Evolutionary conservation across 2,113 vertebrate species (phyloP), one percentile per base, ranked within the genome.

Genomic region (Megalops atlanticus): DNA sequence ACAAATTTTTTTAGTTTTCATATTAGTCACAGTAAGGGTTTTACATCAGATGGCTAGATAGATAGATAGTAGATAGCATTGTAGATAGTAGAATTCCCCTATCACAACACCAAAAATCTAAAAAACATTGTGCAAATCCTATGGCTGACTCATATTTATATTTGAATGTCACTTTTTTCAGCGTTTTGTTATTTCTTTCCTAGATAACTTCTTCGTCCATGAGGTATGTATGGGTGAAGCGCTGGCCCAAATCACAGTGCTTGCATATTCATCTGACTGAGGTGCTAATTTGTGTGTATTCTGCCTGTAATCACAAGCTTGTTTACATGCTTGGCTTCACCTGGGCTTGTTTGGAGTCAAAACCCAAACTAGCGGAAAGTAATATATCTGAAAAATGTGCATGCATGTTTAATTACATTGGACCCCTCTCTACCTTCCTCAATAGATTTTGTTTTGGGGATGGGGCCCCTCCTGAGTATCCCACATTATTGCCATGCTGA

Each of bases 381-480:
- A 93, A 96, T 95, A 90, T 92, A 95, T 95, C 92, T 94, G 95
- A 95, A 94, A 96, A 95, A 95, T 91, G 95, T 90, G 93, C 95
- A 97, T 97, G 95, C 96, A 96, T 96, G 95, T 97, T 98, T 98
- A 98, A 98, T 98, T 97, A 96, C 93, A 91, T 92, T 91, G 91
- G 95, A 94, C 93, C 95, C 79, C 27, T 64, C 41, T 86, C 90
- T 93, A 92, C 92, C 91, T 91, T 91, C 93, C 90, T 94, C 92
- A 88, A 87, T 93, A 93, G 92, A 90, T 93, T 93, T 94, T 94
- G 92, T 93, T 92, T 93, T 92, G 90, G 94, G 95, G 93, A 95
- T 92, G 93, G 93, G 94, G 92, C 87, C 87, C 91, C 93, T 92
- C 92, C 87, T 90, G 92, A 93, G 91, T 92, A 95, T 94, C 90